phyloP scores from a whole-genome alignment of 1,140 invertebrate genomes.

The Prorops nasuta region DNA sequence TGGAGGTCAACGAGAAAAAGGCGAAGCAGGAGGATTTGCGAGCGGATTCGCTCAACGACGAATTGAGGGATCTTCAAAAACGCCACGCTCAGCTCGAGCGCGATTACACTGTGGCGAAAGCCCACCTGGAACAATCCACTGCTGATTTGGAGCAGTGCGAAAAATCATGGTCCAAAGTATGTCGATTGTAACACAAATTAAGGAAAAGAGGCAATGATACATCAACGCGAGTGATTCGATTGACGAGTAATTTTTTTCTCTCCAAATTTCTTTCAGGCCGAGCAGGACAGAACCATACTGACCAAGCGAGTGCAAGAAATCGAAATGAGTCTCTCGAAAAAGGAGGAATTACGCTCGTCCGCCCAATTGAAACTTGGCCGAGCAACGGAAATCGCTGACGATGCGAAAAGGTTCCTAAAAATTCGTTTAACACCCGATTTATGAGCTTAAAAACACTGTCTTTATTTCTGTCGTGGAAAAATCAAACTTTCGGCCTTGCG shows the following conservation, averaged over 20 bases:
- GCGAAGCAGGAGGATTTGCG: constrained; percentile 67
- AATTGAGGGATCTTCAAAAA: constrained; percentile 69
- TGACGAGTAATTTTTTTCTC: too few relatives aligned
- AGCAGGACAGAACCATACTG: constrained; percentile 73
- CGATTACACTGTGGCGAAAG: constrained; percentile 66
- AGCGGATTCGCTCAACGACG: constrained; percentile 70
- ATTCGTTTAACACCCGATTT: background rate
- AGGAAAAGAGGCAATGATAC: too few relatives aligned
- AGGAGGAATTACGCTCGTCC: constrained; percentile 72
- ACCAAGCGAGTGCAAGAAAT: constrained; percentile 77
- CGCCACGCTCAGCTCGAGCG: constrained; percentile 68
- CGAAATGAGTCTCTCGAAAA: constrained; percentile 75
- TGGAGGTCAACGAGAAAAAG: constrained; percentile 72
- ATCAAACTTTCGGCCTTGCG: too few relatives aligned
- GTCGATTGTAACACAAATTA: constrained; percentile 3
- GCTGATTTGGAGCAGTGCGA: constrained; percentile 72
- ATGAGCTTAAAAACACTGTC: background rate
- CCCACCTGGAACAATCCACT: constrained; percentile 62
- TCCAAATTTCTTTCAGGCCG: constrained; percentile 72
- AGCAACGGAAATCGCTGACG: constrained; percentile 78
- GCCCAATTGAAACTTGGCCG: constrained; percentile 73
- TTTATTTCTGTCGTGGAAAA: too few relatives aligned
- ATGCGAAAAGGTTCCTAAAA: constrained; percentile 70
- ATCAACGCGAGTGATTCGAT: too few relatives aligned
- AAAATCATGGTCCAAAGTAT: constrained; percentile 59